A percentile compares a stretch with the other conserved stretches of the same genome.
Evolutionary conservation across 2,888 invertebrate genomes (phyloP).

Genomic region (Caenorhabditis sp.): DNA sequence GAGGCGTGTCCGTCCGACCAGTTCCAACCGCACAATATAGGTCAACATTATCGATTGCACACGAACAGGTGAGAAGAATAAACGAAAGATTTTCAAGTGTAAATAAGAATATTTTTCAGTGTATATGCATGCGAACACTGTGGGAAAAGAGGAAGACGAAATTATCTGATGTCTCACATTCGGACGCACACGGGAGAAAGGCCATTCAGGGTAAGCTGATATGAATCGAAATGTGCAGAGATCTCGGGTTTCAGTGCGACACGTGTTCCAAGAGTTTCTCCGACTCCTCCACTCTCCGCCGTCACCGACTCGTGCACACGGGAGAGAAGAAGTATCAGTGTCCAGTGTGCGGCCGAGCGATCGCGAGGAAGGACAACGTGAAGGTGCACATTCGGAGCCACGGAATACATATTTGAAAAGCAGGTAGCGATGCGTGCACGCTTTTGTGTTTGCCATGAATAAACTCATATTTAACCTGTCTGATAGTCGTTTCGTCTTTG

Average conservation of each 20-base stretch:
- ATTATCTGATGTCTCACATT: conserved; percentile 69
- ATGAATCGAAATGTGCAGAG: background rate
- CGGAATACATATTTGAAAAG: conserved; percentile 43
- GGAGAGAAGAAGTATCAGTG: conserved; percentile 72
- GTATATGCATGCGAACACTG: conserved; percentile 73
- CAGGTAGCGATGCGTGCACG: conserved; percentile 12
- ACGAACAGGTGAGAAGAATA: conserved; percentile 58
- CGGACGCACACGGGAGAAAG: conserved; percentile 71
- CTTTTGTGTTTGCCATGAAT: background rate
- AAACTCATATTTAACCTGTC: conserved; percentile 12
- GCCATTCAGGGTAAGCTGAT: conserved; percentile 62
- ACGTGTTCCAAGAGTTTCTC: conserved; percentile 70
- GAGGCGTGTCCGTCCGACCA: conserved; percentile 65
- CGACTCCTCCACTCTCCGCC: conserved; percentile 72
- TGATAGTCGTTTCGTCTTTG: background rate
- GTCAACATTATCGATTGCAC: conserved; percentile 65
- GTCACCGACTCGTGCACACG: conserved; percentile 71
- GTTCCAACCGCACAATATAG: conserved; percentile 57
- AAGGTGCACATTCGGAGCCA: conserved; percentile 70
- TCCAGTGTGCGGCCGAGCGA: conserved; percentile 73
- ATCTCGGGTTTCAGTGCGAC: conserved; percentile 63
- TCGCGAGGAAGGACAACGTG: conserved; percentile 73
- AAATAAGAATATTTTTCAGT: conserved; percentile 23
- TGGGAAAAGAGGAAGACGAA: conserved; percentile 71
- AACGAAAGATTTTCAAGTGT: background rate